Base-by-base conservation (phyloP, 2,888 invertebrate species). In the Furcula furcula region DNA sequence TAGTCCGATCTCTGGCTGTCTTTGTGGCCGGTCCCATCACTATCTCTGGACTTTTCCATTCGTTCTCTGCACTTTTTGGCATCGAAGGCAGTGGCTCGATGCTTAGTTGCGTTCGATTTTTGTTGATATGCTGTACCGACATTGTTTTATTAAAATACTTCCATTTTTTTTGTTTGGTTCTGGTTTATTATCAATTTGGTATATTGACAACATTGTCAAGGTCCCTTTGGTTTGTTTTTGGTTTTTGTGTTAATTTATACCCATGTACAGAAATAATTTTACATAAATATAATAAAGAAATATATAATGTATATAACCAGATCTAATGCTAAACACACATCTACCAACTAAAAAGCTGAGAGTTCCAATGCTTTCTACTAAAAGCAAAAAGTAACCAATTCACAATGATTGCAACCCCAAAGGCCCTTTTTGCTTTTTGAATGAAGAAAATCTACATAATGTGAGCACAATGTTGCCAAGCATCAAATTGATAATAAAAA, bases 391-490 rank as follows among this genome's bases (percentile, higher is more conserved):
- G 75, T 65, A 53, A 71, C 75, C 60, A 46, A 54, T 43, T 42
- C 28, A 30, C 13, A 29, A 40, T 40, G 35, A 42, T 49, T 41
- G 45, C 40, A 59, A 61, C 53, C 65, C 64, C 51, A 50, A 55
- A 62, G 71, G 71, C 56, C 64, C 73, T 79, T 81, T 82, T 81
- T 74, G 76, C 82, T 56, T 80, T 13, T 82, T 78, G 63, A 47
- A 51, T 55, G 55, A 47, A 51, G 60, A 51, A 54, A 36, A 55
- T 62, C 73, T 73, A 69, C 64, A 66, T 50, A 47, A 66, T 72
- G 83, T 86, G 87, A 88, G 86, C 87, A 86, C 87, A 88, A 87
- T 88, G 88, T 88, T 88, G 88, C 88, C 88, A 88, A 87, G 86
- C 88, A 72, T 84, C 87, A 80, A 87, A 87, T 87, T 88, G 87